Evolutionary conservation across 2,113 vertebrate genomes (phyloP), one percentile per base, ranked within the genome.

Genomic region (Pontoporia blainvillei): DNA sequence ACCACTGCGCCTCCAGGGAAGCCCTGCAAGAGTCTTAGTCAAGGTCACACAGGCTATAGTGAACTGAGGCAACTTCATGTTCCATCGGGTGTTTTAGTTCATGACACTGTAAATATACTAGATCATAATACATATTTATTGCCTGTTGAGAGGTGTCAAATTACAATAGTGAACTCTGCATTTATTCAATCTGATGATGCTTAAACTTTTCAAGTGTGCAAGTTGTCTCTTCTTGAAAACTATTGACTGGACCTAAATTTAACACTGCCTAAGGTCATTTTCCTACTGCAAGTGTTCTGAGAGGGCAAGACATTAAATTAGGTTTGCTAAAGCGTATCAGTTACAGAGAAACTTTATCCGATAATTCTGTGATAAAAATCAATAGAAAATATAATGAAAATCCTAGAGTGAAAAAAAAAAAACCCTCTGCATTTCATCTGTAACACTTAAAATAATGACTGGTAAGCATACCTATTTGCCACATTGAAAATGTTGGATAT

Each of bases 171-270:
- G 62, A 82, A 64, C 44, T 66, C 25, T 79, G 52, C 92, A 46
- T 75, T 92, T 86, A n/a, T 67, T 91, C 86, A 79, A 92, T 92
- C 67, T 92, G 75, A 86, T 96, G 49, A 90, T 46, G 54, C 17
- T 90, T n/a, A 44, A 8, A 41, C 57, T 95, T 78, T 10, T 34
- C 29, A 71, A 66, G 29, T 61, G 11, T 86, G 39, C 69, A 72
- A 20, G 34, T 72, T 85, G 27, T 90, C 64, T 59, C 44, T 23
- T 88, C n/a, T 94, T 93, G 78, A 96, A 88, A 89, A 97, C 72
- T 96, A 92, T 95, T 86, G 94, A 97, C 94, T 69, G 49, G 49
- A 79, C 67, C 59, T 95, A 91, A 97, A 97, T 90, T 96, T 96
- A 97, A 89, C 46, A 69, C 81, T 21, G 36, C 36, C 17, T 44